Percentiles rank a stretch among this genome's conserved stretches.
phyloP scores from a whole-genome alignment of 2,888 invertebrate genomes.

The Parthenolecanium corni region DNA sequence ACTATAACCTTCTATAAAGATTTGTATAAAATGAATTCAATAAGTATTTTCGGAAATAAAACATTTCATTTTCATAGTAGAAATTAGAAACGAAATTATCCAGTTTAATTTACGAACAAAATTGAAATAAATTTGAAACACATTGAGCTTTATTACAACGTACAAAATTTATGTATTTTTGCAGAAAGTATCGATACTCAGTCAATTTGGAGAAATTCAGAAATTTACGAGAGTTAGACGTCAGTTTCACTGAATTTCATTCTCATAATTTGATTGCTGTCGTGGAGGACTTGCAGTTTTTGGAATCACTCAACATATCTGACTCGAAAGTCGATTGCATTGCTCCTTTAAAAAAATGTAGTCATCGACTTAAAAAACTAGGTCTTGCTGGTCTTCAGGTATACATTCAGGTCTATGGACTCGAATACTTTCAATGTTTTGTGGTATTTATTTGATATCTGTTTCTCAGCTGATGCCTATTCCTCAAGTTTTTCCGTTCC shows the following conservation, averaged over 20 bases:
- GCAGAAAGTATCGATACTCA: neutral
- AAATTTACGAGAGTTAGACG: conserved; percentile 49
- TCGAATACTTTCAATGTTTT: neutral
- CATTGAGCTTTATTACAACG: neutral
- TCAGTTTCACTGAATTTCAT: conserved; percentile 57
- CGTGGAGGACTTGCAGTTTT: conserved; percentile 49
- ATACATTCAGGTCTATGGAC: conserved; percentile 3
- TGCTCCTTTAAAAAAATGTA: conserved; percentile 46
- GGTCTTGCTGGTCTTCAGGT: conserved; percentile 27
- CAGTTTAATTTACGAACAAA: no score
- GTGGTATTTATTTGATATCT: neutral
- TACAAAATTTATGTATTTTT: neutral
- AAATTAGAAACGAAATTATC: neutral
- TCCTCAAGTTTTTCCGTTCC: neutral
- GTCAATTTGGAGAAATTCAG: conserved; percentile 37
- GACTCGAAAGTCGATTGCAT: conserved; percentile 51
- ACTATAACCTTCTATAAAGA: no score
- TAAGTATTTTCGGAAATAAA: neutral
- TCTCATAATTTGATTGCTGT: conserved; percentile 52
- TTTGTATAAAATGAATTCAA: no score
- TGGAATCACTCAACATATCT: conserved; percentile 55
- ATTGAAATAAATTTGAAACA: no score
- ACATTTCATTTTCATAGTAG: neutral
- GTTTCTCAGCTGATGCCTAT: neutral
- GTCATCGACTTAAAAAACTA: conserved; percentile 41